phyloP scores from a whole-genome alignment of 2,797 vertebrate genomes.

The Alectoris magna region DNA sequence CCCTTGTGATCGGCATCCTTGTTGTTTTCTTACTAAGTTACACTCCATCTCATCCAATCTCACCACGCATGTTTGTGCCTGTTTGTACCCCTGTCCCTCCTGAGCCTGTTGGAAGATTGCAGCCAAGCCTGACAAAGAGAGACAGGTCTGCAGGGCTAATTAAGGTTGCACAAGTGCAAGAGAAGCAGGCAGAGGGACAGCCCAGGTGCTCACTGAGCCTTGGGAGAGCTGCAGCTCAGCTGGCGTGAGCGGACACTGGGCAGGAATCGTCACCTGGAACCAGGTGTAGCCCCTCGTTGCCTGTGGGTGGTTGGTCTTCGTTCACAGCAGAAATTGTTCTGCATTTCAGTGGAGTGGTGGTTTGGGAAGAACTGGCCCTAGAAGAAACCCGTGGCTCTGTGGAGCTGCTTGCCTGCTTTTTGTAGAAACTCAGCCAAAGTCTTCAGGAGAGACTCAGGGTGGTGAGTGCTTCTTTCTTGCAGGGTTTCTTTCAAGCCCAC shows the following conservation, averaged over 20 bases:
- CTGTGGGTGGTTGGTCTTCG: fast-evolving
- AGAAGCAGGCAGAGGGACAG: neutral
- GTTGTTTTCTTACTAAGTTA: neutral
- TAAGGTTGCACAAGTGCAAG: slow-evolving; percentile 16
- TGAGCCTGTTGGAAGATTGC: neutral
- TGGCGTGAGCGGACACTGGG: neutral
- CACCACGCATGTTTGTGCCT: neutral
- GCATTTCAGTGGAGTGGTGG: neutral
- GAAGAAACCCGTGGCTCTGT: neutral
- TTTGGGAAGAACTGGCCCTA: neutral
- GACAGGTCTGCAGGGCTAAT: neutral
- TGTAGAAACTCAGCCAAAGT: neutral
- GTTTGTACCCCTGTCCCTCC: neutral
- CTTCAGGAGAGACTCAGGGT: neutral
- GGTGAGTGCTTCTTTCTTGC: neutral
- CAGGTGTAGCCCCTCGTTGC: neutral
- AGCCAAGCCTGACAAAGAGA: neutral
- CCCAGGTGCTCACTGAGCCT: neutral
- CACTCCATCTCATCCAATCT: neutral
- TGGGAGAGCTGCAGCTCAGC: neutral
- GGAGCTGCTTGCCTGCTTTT: neutral
- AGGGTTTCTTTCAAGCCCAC: neutral
- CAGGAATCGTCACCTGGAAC: neutral
- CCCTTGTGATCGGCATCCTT: fast-evolving
- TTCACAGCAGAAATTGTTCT: neutral